Evolutionary conservation across 37 sponge, comb jelly and placozoan genomes (phyloP).

Genomic region (Chondrilla cf. caribensis): DNA sequence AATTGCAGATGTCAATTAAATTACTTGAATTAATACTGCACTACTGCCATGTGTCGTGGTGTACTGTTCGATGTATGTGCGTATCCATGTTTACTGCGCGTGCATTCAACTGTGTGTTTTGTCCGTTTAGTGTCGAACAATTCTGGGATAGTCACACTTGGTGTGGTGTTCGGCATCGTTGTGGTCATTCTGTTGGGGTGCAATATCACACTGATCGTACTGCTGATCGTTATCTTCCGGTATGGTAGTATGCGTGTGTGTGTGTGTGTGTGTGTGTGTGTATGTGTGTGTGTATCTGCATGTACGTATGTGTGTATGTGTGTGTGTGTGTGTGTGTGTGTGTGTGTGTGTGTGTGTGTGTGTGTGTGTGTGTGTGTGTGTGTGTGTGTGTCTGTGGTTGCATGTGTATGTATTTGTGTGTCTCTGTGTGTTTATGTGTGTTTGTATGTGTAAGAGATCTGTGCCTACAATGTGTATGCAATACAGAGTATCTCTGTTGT

Average conservation of each 20-base stretch:
- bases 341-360: conserved; percentile 19
- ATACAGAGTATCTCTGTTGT: too few species aligned
- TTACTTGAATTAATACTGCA: too few species aligned
- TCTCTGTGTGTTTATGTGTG: not conserved
- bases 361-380: conserved; percentile 20
- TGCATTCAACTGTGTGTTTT: too few species aligned
- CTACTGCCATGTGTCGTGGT: too few species aligned
- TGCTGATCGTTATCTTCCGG: not conserved
- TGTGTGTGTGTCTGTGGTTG: conserved; percentile 26
- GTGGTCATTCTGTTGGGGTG: not conserved
- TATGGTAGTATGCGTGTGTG: conserved; percentile 13
- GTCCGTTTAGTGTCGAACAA: too few species aligned
- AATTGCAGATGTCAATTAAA: too few species aligned
- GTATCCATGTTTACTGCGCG: too few species aligned
- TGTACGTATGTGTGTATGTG: not conserved
- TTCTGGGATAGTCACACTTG: not conserved
- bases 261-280: conserved; percentile 18
- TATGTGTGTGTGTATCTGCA: conserved; percentile 19
- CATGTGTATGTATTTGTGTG: not conserved
- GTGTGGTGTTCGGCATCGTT: not conserved
- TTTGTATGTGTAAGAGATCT: too few species aligned
- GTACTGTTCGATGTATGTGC: too few species aligned
- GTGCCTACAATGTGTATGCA: too few species aligned
- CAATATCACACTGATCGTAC: not conserved
- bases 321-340: conserved; percentile 16